Evolutionary conservation across 92 coral and sea anemone genomes (phyloP), one percentile per base, ranked within the genome.

Genomic region (Phymanthus crucifer): DNA sequence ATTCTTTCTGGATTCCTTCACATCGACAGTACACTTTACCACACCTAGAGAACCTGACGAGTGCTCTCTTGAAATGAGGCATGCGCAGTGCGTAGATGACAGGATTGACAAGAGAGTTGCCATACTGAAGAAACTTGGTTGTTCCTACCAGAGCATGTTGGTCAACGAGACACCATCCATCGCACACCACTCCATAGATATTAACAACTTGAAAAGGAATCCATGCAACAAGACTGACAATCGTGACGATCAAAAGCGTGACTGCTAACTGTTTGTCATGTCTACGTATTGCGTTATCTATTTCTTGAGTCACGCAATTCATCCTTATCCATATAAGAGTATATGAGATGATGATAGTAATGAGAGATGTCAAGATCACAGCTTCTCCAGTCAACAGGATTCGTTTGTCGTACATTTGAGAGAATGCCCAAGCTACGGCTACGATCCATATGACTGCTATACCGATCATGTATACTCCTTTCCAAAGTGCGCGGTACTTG

Each of bases 21-120:
- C 61, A 52, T 52, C 61, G 14, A 14, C 21, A 24, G 61, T 24
- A 52, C 19, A 8, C 61, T 14, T 19, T 52, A 19, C 61, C 23
- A 52, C 61, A 52, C 61, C 61, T 1, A 12, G 21, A 52, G 19
- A 52, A 19, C 13, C 21, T 10, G 61, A 52, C 4, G 21, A 52
- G 5, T 14, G 61, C 61, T 12, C 61, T n/a, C n/a, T n/a, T n/a
- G n/a, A n/a, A n/a, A n/a, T n/a, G n/a, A n/a, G n/a, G n/a, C n/a
- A n/a, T n/a, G n/a, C n/a, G n/a, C n/a, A n/a, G n/a, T n/a, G n/a
- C n/a, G n/a, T n/a, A n/a, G n/a, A n/a, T n/a, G n/a, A 50, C 34
- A 19, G 79, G 79, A 35, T 54, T 75, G 4, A 48, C 79, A 10
- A 75, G 34, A 19, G 79, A 75, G 48, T 75, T 75, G 33, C 68